Conservation (phyloP, 2,113 vertebrate species). For the Suricata suricatta region DNA sequence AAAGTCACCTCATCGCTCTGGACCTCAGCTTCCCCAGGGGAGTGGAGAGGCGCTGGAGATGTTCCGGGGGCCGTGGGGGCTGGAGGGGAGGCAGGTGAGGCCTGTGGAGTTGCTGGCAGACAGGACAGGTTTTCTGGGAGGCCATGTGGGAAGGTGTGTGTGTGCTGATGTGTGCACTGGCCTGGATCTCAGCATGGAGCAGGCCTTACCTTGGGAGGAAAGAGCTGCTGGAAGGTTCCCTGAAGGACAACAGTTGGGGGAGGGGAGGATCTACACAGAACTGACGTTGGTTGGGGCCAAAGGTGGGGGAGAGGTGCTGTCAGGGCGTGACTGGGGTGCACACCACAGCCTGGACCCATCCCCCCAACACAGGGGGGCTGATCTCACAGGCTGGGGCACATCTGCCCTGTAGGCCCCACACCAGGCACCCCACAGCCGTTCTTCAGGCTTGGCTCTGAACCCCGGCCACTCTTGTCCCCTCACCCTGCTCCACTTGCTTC, state of each 20-base stretch:
- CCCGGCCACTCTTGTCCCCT: not conserved
- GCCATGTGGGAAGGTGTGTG: not conserved
- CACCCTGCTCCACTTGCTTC: not conserved
- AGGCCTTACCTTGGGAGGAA: not conserved
- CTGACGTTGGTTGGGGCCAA: not conserved
- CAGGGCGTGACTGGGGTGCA: not conserved
- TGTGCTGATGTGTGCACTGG: fast-evolving
- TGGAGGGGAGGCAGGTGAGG: not conserved
- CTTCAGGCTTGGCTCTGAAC: not conserved
- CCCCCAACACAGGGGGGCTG: not conserved
- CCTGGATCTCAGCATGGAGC: not conserved
- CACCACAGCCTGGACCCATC: not conserved
- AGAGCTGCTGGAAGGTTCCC: not conserved
- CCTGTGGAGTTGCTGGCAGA: not conserved
- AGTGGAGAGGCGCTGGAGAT: not conserved
- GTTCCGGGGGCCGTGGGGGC: not conserved
- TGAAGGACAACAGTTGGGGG: not conserved
- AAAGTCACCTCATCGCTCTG: not conserved
- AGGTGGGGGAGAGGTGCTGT: not conserved
- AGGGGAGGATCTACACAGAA: not conserved
- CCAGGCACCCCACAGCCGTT: too few relatives aligned
- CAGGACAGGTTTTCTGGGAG: not conserved
- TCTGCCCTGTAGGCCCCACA: too few relatives aligned
- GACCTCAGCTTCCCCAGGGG: not conserved
- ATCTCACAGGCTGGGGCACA: not conserved